These are phyloP conservation scores for Pelodiscus sinensis DNA, from an alignment of 2,113 vertebrate species.

Conservation along the genomic window DNA sequence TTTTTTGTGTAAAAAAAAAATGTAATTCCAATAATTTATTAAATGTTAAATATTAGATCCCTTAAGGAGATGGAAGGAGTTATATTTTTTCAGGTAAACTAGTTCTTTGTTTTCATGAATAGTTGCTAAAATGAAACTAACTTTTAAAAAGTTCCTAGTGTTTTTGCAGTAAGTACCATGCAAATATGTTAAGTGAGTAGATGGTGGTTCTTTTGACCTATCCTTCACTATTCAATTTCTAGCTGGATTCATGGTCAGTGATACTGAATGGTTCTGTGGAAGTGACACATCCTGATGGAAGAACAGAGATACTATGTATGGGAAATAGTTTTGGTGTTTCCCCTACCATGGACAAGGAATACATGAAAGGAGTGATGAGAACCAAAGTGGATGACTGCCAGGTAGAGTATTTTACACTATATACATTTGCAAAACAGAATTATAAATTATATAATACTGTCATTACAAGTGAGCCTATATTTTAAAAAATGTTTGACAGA, in stretches of 20 bases:
- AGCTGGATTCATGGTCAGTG: constrained; percentile 99
- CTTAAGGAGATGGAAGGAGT: not conserved
- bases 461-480: not conserved
- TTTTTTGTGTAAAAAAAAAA: not conserved
- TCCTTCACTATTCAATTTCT: constrained; percentile 32
- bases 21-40: not conserved
- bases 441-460: not conserved
- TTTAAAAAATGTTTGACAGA: not conserved
- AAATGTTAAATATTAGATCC: not conserved
- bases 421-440: not conserved
- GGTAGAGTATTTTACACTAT: constrained; percentile 73
- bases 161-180: not conserved
- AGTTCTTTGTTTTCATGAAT: not conserved
- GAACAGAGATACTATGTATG: constrained; percentile 96
- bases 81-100: not conserved
- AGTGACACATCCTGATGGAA: constrained; percentile 92
- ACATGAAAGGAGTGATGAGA: constrained; percentile 99
- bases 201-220: not conserved
- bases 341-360: constrained; percentile 96
- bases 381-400: constrained; percentile 99
- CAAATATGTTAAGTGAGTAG: not conserved
- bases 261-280: constrained; percentile 99
- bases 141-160: not conserved
- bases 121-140: not conserved
- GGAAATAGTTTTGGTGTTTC: constrained; percentile 99